phyloP scores from a whole-genome alignment of 2,888 invertebrate species.

The Alloscopus bannaensis region DNA sequence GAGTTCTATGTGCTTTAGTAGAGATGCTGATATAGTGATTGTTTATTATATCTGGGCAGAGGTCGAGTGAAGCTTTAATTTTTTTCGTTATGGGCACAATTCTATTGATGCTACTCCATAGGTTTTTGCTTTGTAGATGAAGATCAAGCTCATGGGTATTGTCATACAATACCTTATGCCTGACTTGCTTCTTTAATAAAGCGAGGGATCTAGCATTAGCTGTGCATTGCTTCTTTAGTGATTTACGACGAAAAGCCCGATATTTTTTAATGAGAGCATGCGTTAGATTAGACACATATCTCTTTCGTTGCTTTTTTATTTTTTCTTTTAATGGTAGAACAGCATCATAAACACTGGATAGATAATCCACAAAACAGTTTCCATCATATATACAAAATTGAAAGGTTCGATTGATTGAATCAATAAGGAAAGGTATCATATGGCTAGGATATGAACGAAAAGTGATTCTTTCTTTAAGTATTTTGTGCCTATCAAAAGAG shows the following conservation, averaged over 20 bases:
- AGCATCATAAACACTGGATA: neutral
- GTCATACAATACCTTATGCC: neutral
- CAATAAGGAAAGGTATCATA: neutral
- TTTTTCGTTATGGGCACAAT: neutral
- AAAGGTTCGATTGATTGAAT: neutral
- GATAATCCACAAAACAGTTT: neutral
- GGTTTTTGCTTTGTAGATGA: neutral
- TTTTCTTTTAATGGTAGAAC: neutral
- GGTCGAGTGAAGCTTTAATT: neutral
- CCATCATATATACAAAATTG: neutral
- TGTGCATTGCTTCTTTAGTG: too few relatives aligned
- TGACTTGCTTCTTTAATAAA: constrained; percentile 10
- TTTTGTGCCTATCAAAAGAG: neutral
- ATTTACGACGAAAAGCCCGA: neutral
- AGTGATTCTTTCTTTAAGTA: neutral
- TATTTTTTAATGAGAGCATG: neutral
- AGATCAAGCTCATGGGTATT: neutral
- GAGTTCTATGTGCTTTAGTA: neutral
- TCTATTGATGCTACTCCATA: neutral
- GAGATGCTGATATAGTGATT: constrained; percentile 1
- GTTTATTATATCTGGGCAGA: neutral
- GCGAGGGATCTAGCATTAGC: neutral
- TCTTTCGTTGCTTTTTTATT: neutral
- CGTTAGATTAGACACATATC: neutral
- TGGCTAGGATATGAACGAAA: neutral